Conservation (phyloP, 2,888 invertebrate species). For the Athalia circularis region DNA sequence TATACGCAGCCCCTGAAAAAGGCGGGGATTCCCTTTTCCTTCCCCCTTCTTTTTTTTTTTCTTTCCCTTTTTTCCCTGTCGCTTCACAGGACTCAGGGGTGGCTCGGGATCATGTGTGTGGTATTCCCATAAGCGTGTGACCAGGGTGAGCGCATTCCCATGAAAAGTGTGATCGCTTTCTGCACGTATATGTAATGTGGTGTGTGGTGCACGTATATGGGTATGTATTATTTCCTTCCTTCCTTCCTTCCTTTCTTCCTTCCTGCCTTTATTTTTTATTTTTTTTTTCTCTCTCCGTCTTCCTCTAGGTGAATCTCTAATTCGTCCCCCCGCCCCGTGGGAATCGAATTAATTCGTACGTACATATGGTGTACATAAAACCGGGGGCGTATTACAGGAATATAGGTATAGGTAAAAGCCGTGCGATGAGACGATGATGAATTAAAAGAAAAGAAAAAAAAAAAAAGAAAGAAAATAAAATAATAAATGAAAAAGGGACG, state of each 20-base stretch:
- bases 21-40: conserved; percentile 24
- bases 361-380: background rate
- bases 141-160: conserved; percentile 69
- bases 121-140: background rate
- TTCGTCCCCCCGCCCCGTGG: conserved; percentile 55
- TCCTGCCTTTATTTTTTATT: too few relatives aligned
- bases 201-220: conserved; percentile 51
- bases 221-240: conserved; percentile 2
- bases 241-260: background rate
- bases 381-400: background rate
- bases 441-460: background rate
- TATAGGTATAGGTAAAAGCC: too few relatives aligned
- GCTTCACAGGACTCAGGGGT: background rate
- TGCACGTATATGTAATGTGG: conserved; percentile 49
- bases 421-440: background rate
- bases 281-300: too few relatives aligned
- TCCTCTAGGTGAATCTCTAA: too few relatives aligned
- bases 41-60: background rate
- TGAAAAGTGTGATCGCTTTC: conserved; percentile 70
- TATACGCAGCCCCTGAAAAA: conserved; percentile 16
- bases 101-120: background rate
- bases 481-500: background rate
- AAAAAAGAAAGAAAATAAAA: background rate
- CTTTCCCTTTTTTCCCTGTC: background rate
- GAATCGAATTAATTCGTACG: conserved; percentile 55